These are phyloP conservation scores for Centroberyx gerrardi DNA, from an alignment of 2,797 vertebrate species.

Conservation along the genomic window DNA sequence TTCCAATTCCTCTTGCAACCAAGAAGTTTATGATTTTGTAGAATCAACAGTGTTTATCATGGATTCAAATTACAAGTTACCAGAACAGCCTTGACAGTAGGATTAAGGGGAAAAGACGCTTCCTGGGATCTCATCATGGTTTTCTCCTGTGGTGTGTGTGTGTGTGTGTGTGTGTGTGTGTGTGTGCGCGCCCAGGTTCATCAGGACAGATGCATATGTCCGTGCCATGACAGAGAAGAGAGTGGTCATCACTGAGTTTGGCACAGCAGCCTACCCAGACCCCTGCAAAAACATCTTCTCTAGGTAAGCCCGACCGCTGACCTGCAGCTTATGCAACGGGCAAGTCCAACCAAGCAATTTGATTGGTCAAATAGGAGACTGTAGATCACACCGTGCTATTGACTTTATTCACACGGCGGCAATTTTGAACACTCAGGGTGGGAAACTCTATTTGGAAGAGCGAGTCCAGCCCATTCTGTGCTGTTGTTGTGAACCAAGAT, in stretches of 20 bases:
- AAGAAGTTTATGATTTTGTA: background rate
- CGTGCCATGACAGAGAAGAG: slow-evolving; percentile 94
- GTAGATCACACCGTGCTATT: too few species aligned
- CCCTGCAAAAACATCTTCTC: slow-evolving; percentile 98
- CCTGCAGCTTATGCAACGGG: background rate
- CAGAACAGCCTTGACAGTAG: too few species aligned
- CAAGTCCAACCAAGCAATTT: background rate
- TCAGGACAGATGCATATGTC: slow-evolving; percentile 91
- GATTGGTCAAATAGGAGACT: background rate
- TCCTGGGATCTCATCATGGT: too few species aligned
- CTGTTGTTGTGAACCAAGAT: too few species aligned
- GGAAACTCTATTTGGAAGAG: too few species aligned
- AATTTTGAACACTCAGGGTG: too few species aligned
- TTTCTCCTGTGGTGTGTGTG: background rate
- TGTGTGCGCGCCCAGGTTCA: slow-evolving; percentile 82
- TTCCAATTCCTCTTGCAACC: background rate
- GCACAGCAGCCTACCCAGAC: slow-evolving; percentile 93
- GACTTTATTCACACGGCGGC: too few species aligned
- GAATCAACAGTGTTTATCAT: background rate
- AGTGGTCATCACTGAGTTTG: slow-evolving; percentile 95
- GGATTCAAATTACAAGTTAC: background rate
- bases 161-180: background rate
- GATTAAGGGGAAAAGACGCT: too few species aligned
- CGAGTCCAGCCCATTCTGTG: too few species aligned
- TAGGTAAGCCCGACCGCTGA: slow-evolving; percentile 81